A percentile compares a stretch with the other conserved stretches of the same genome.
Conservation (phyloP, 2,888 invertebrate species). For the Cephus runcator region DNA sequence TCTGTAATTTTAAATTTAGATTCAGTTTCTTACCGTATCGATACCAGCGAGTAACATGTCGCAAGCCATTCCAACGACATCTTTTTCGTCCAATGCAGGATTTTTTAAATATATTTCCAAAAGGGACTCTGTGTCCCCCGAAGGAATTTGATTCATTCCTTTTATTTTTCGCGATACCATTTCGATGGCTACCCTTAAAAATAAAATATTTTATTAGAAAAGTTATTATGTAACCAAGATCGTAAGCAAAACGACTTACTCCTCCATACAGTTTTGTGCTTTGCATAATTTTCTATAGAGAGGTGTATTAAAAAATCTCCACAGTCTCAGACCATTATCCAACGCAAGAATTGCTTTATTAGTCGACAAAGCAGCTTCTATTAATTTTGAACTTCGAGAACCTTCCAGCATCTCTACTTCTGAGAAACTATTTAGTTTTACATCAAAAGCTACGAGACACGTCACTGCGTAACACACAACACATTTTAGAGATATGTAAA, state of each 20-base stretch:
- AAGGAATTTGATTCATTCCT: slow-evolving; percentile 22
- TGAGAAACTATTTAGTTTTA: slow-evolving; percentile 76
- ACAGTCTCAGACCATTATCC: slow-evolving; percentile 77
- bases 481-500: background rate
- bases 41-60: slow-evolving; percentile 88
- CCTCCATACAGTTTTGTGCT: slow-evolving; percentile 80
- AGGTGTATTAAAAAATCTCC: slow-evolving; percentile 80
- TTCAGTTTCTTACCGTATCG: slow-evolving; percentile 74
- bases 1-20: slow-evolving; percentile 5
- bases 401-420: slow-evolving; percentile 68
- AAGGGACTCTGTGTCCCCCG: slow-evolving; percentile 67
- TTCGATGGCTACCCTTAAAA: slow-evolving; percentile 73
- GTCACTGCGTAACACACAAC: slow-evolving; percentile 70
- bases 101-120: slow-evolving; percentile 77
- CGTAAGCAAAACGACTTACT: slow-evolving; percentile 52
- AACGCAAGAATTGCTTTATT: slow-evolving; percentile 77
- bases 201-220: slow-evolving; percentile 8
- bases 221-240: background rate
- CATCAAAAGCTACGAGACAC: slow-evolving; percentile 77
- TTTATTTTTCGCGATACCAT: slow-evolving; percentile 71
- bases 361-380: slow-evolving; percentile 78
- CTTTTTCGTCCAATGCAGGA: slow-evolving; percentile 77
- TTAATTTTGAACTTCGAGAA: slow-evolving; percentile 76
- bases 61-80: slow-evolving; percentile 84
- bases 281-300: slow-evolving; percentile 75